Conservation (phyloP, 1,140 invertebrate genomes). For the Delia radicum region DNA sequence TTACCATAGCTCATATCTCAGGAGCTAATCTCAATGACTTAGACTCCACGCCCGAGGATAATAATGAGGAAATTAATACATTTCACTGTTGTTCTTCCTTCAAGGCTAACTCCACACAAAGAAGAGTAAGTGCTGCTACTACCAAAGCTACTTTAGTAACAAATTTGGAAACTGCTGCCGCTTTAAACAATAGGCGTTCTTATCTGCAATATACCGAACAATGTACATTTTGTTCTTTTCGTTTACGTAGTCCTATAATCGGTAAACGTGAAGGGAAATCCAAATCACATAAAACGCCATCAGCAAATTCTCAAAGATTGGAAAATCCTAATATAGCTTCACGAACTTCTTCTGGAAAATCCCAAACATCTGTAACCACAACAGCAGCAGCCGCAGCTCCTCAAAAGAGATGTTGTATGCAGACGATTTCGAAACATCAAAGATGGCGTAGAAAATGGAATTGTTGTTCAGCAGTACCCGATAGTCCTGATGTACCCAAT, state of each 20-base stretch:
- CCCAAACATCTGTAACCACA: neutral
- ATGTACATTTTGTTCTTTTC: conserved; percentile 53
- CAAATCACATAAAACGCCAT: neutral
- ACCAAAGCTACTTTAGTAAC: conserved; percentile 38
- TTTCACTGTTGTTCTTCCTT: conserved; percentile 54
- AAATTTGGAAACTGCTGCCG: conserved; percentile 32
- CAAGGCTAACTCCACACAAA: conserved; percentile 42
- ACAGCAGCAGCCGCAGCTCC: neutral
- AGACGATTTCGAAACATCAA: conserved; percentile 54
- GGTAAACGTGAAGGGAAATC: conserved; percentile 17
- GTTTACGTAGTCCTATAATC: conserved; percentile 35
- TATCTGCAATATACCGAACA: conserved; percentile 52
- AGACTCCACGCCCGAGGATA: neutral
- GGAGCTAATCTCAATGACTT: conserved; percentile 5
- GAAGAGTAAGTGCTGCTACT: conserved; percentile 40
- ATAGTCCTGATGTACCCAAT: conserved; percentile 60
- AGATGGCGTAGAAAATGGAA: conserved; percentile 60
- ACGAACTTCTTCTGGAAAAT: conserved; percentile 37
- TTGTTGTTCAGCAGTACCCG: conserved; percentile 60
- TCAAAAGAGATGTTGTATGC: conserved; percentile 39
- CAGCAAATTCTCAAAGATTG: no score
- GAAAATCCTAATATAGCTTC: conserved; percentile 8
- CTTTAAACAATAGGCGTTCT: conserved; percentile 30
- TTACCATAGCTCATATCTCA: conserved; percentile 24
- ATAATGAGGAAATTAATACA: conserved; percentile 30